phyloP scores from a whole-genome alignment of 2,797 vertebrate species.

The Enteromius mattozi region DNA sequence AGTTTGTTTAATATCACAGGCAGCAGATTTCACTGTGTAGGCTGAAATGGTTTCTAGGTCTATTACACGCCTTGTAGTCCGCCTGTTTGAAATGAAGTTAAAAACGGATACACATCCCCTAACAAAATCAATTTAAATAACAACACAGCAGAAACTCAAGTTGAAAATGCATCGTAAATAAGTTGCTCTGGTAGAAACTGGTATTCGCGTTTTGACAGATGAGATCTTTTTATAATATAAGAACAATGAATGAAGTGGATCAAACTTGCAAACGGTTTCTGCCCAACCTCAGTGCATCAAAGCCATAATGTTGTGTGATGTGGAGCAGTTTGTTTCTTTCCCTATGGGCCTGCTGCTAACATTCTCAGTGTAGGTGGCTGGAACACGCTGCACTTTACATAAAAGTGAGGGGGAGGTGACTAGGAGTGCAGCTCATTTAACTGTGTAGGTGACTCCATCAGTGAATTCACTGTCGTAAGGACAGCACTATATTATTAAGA shows the following conservation, averaged over 20 bases:
- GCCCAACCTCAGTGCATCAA: neutral
- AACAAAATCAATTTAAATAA: neutral
- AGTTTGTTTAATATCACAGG: neutral
- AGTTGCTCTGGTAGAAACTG: neutral
- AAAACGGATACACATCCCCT: neutral
- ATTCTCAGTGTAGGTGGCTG: constrained; percentile 41
- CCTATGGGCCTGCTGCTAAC: constrained; percentile 21
- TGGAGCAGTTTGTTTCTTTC: constrained; percentile 12
- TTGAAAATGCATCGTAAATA: neutral
- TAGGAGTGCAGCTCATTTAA: constrained; percentile 36
- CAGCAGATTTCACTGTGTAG: constrained; percentile 25
- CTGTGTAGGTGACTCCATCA: constrained; percentile 47
- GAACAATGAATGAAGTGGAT: neutral
- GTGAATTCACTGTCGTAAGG: constrained; percentile 13
- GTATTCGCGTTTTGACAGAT: neutral
- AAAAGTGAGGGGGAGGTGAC: constrained; percentile 47
- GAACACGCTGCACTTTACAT: constrained; percentile 44
- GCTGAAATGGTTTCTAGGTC: constrained; percentile 3
- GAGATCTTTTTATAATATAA: neutral
- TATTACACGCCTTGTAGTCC: neutral
- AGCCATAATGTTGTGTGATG: constrained; percentile 26
- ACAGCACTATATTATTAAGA: constrained; percentile 21
- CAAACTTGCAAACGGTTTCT: neutral
- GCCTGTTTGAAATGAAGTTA: neutral
- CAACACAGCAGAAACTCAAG: neutral